Conservation (phyloP, 2,113 vertebrate species). For the Gymnogyps californianus region DNA sequence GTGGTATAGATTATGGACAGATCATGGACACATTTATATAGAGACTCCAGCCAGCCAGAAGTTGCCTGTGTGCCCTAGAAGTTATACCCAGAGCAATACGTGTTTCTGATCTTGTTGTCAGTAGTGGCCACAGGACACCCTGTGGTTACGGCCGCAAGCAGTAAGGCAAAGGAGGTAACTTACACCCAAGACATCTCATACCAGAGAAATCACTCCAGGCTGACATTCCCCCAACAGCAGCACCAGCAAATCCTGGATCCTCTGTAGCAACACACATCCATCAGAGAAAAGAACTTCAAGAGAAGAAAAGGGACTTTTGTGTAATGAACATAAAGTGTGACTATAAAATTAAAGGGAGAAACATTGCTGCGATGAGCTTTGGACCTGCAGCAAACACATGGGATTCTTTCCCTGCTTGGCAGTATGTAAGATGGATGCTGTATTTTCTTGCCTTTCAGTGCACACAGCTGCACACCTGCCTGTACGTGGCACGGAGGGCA, state of each 20-base stretch:
- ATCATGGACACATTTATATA: neutral
- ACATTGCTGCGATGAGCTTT: neutral
- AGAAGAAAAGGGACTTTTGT: neutral
- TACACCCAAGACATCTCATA: too few species aligned
- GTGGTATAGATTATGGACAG: neutral
- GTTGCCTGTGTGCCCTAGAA: neutral
- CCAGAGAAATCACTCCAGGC: neutral
- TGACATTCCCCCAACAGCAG: neutral
- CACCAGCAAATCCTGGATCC: conserved; percentile 37
- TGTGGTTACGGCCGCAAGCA: neutral
- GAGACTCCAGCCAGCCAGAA: neutral
- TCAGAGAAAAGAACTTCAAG: neutral
- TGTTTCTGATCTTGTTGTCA: neutral
- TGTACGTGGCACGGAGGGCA: neutral
- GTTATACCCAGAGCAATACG: neutral
- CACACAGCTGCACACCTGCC: neutral
- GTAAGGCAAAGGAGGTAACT: neutral
- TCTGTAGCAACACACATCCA: neutral
- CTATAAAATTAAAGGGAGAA: neutral
- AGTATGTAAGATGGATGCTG: neutral
- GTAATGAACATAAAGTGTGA: neutral
- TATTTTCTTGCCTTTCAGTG: conserved; percentile 18
- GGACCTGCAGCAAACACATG: neutral
- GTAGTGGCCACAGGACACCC: neutral
- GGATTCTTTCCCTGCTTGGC: neutral